Percentiles rank a stretch among this genome's conserved stretches.
phyloP scores from a whole-genome alignment of 2,113 vertebrate genomes.

The Oriolus oriolus region DNA sequence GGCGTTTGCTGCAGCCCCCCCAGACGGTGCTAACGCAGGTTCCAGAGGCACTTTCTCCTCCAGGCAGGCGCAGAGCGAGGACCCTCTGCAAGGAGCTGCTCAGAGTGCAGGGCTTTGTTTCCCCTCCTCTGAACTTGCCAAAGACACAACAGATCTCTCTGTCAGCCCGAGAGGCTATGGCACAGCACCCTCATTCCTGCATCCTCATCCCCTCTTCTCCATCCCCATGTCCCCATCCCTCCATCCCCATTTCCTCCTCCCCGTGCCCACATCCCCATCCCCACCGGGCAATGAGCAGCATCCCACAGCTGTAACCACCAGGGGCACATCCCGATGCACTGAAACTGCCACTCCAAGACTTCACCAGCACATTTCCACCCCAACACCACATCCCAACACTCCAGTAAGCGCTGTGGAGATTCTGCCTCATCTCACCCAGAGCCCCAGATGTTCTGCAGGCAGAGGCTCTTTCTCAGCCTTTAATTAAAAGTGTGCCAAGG shows the following conservation, averaged over 20 bases:
- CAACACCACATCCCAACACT: fast-evolving
- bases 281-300: fast-evolving
- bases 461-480: background rate
- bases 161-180: background rate
- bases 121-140: background rate
- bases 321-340: fast-evolving
- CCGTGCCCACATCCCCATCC: background rate
- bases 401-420: background rate
- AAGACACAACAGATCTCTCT: background rate
- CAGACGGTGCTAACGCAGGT: background rate
- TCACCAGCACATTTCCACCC: background rate
- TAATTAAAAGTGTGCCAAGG: background rate
- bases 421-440: fast-evolving
- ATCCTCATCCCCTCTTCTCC: no score
- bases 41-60: background rate
- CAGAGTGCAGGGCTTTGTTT: background rate
- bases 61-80: background rate
- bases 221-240: no score
- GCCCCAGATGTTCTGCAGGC: background rate
- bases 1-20: background rate
- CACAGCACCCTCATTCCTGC: background rate
- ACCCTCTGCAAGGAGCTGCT: background rate
- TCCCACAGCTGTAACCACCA: background rate
- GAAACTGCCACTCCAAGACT: background rate
- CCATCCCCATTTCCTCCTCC: background rate